Percentiles rank a stretch among this genome's conserved stretches.
These are phyloP conservation scores for Mythimna loreyi DNA, from an alignment of 2,888 invertebrate species.

Conservation along the genomic window DNA sequence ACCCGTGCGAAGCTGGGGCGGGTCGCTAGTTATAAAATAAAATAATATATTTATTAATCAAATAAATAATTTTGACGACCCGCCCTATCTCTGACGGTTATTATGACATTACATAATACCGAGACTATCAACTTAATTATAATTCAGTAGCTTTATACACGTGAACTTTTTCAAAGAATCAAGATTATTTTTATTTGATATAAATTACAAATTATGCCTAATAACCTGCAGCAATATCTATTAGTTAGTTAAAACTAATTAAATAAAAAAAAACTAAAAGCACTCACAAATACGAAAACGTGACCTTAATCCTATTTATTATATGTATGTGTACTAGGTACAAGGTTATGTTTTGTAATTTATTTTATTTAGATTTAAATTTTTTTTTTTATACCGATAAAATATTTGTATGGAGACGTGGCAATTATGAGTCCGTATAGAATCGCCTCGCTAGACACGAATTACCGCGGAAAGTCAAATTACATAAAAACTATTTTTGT, in stretches of 20 bases:
- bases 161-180: not conserved
- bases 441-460: not conserved
- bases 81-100: not conserved
- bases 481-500: conserved; percentile 5
- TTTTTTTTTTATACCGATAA: too few species aligned
- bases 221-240: not conserved
- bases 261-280: not conserved
- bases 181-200: too few species aligned
- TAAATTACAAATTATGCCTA: too few species aligned
- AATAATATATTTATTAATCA: not conserved
- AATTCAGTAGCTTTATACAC: not conserved
- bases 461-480: not conserved
- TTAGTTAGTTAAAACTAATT: not conserved
- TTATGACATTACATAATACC: not conserved
- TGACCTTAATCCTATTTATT: too few species aligned
- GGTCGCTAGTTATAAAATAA: too few species aligned
- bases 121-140: not conserved
- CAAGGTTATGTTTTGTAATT: too few species aligned
- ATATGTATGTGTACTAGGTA: not conserved
- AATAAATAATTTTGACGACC: not conserved
- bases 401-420: not conserved
- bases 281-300: not conserved
- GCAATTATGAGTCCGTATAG: not conserved
- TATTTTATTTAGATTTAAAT: too few species aligned
- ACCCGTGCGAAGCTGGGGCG: too few species aligned